phyloP scores from a whole-genome alignment of 2,797 vertebrate genomes.

The Enoplosus armatus region DNA sequence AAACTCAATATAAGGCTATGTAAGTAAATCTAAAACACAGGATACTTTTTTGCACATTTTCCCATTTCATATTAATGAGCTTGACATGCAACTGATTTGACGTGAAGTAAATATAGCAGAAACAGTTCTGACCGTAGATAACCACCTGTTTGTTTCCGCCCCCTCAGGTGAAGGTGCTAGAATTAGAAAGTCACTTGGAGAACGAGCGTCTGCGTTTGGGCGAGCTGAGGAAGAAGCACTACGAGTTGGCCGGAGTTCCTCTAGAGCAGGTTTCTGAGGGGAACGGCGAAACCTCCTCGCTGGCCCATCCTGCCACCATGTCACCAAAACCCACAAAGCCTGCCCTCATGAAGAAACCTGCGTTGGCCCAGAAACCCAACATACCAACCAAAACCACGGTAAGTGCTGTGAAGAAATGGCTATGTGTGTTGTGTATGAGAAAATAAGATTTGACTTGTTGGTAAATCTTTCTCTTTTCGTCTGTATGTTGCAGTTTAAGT shows the following conservation, averaged over 20 bases:
- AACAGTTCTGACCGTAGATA: background rate
- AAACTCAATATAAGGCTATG: background rate
- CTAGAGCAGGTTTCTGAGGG: conserved; percentile 67
- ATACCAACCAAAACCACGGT: conserved; percentile 79
- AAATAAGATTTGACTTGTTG: background rate
- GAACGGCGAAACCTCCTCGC: conserved; percentile 67
- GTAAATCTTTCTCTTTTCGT: conserved; percentile 35
- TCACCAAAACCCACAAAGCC: conserved; percentile 83
- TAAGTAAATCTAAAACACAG: background rate
- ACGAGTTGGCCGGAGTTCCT: conserved; percentile 87
- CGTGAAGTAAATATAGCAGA: background rate
- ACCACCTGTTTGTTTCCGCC: background rate
- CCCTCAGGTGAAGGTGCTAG: conserved; percentile 94
- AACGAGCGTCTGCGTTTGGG: conserved; percentile 92
- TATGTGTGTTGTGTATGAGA: background rate
- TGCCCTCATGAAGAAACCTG: conserved; percentile 88
- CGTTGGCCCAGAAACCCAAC: conserved; percentile 91
- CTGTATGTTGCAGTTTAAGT: conserved; percentile 79
- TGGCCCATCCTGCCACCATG: conserved; percentile 36
- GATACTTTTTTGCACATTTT: background rate
- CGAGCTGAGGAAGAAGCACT: conserved; percentile 95
- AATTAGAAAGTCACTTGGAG: conserved; percentile 91
- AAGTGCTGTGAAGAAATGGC: conserved; percentile 44
- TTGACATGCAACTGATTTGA: background rate
- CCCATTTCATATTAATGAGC: background rate